phyloP scores from a whole-genome alignment of 2,888 invertebrate species.

The Orchesella flavescens region DNA sequence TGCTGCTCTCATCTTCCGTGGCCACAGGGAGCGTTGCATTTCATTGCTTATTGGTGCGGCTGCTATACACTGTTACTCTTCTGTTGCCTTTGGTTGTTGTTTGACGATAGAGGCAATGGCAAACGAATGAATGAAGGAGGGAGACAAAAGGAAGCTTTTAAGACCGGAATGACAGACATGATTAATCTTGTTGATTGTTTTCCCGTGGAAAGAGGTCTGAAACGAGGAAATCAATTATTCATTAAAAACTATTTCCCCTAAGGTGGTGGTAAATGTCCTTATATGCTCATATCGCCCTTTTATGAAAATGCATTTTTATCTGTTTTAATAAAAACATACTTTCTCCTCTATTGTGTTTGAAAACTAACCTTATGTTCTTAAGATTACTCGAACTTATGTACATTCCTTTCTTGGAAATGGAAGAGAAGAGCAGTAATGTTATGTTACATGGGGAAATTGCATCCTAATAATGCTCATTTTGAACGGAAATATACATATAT shows the following conservation, averaged over 20 bases:
- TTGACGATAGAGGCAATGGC: slow-evolving; percentile 23
- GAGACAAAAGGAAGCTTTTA: slow-evolving; percentile 60
- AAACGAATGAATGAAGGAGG: slow-evolving; percentile 37
- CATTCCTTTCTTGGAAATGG: too few relatives aligned
- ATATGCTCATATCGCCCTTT: too few relatives aligned
- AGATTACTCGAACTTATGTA: too few relatives aligned
- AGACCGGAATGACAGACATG: slow-evolving; percentile 65
- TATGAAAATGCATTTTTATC: too few relatives aligned
- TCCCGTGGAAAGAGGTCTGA: slow-evolving; percentile 51
- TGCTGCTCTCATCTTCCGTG: not conserved
- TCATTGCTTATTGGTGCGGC: not conserved
- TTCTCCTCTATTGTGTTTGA: too few relatives aligned
- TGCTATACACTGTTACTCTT: not conserved
- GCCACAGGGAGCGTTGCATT: slow-evolving; percentile 18
- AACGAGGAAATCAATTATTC: slow-evolving; percentile 67
- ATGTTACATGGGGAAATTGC: too few relatives aligned
- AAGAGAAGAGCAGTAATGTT: too few relatives aligned
- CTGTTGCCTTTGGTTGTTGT: not conserved
- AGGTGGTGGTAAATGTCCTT: not conserved
- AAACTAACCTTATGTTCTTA: too few relatives aligned
- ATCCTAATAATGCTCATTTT: too few relatives aligned
- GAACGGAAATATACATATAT: not conserved
- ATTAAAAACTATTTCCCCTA: slow-evolving; percentile 61
- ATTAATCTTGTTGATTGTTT: slow-evolving; percentile 69
- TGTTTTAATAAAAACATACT: too few relatives aligned